Conservation (phyloP, 2,113 vertebrate genomes). For the Prolemur simus region DNA sequence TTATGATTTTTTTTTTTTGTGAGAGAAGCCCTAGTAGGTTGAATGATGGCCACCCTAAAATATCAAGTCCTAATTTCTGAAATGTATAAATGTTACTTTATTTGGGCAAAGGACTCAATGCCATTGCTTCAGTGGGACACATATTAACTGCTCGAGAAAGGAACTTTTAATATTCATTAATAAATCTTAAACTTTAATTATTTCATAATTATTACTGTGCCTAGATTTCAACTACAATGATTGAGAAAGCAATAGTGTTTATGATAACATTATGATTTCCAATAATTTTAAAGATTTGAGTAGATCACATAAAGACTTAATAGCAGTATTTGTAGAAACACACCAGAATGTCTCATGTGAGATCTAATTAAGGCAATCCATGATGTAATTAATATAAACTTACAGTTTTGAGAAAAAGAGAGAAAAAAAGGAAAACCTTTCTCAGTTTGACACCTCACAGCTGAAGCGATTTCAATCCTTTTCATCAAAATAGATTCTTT, state of each 20-base stretch:
- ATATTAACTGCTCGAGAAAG: background rate
- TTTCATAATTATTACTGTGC: slow-evolving; percentile 18
- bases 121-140: background rate
- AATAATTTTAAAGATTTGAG: slow-evolving; percentile 46
- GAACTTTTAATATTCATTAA: background rate
- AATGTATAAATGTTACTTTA: background rate
- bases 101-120: background rate
- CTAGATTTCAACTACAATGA: slow-evolving; percentile 32
- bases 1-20: background rate
- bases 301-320: slow-evolving; percentile 28
- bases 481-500: slow-evolving; percentile 56
- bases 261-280: slow-evolving; percentile 11
- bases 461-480: slow-evolving; percentile 40
- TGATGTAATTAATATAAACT: slow-evolving; percentile 61
- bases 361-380: slow-evolving; percentile 55
- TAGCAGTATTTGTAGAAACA: slow-evolving; percentile 51
- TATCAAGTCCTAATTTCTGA: background rate
- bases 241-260: background rate
- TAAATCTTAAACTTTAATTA: slow-evolving; percentile 46
- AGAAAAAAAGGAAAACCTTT: slow-evolving; percentile 12
- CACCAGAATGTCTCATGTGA: slow-evolving; percentile 31
- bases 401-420: background rate
- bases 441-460: slow-evolving; percentile 34
- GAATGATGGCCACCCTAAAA: background rate
- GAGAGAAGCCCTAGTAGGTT: background rate